Evolutionary conservation across 2,797 vertebrate species (phyloP), one percentile per base, ranked within the genome.

Genomic region (Chelmon rostratus): DNA sequence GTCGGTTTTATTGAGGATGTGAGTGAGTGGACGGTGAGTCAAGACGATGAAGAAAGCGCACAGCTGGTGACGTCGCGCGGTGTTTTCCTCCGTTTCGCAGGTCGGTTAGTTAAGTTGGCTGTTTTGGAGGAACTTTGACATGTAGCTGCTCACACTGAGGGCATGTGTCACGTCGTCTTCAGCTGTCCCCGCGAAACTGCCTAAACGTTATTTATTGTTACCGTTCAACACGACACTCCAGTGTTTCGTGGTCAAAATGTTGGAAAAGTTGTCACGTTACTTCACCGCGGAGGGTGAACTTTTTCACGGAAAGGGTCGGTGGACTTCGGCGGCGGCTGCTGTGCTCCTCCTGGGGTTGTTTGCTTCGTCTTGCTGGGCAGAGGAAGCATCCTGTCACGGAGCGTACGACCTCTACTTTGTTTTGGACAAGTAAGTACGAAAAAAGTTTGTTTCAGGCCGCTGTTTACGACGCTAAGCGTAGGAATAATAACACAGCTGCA

Each of bases 361-460:
- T 0, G 77, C 76, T 1, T 86, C 86, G 58, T 80, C 59, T 0
- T 86, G 74, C 84, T 70, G 78, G 54, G 95, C 94, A 6, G 96
- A 97, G 9, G 92, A 95, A 12, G 93, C 96, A 0, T 96, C 96
- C 12, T 99, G 98, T 79, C 95, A 94, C 66, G 96, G 96, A 81
- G 97, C 97, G 0, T 98, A 97, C 90, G 97, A 99, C 85, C 92
- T 98, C 64, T 98, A 98, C 93, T 98, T 98, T 71, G 97, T 99
- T 18, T 56, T 99, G 50, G 97, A 99, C 94, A 97, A 94, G 97
- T 98, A 91, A 95, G 96, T 94, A 63, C 18, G 6, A 33, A 0
- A 2, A 33, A 28, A 33, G 49, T 42, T 10, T 4, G 33, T 21
- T 21, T n/a, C 33, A 19, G 8, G 10, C n/a, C 11, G 10, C 44